phyloP scores from a whole-genome alignment of 2,797 vertebrate species.

The Xiphorhynchus erythropygius region DNA sequence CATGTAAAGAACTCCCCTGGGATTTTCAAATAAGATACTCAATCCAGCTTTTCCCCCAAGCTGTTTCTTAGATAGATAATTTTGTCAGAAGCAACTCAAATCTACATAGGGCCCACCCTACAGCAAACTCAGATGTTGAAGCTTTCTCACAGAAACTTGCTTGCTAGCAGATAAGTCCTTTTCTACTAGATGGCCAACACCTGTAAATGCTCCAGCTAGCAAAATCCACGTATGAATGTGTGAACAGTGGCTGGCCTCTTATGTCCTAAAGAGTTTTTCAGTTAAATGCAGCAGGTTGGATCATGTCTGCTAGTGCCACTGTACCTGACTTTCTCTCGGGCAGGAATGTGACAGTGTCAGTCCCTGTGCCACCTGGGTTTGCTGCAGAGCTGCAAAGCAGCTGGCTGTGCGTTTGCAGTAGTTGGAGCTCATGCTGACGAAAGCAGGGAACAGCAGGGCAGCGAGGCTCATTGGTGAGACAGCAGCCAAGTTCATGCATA shows the following conservation, averaged over 20 bases:
- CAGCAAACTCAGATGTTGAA: not conserved
- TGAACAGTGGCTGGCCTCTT: not conserved
- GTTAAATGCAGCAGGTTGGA: not conserved
- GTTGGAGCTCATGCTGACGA: not conserved
- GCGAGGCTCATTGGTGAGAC: not conserved
- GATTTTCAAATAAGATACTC: not conserved
- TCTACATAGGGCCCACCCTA: not conserved
- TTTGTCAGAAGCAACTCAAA: not conserved
- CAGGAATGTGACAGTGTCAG: not conserved
- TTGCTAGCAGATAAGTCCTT: not conserved
- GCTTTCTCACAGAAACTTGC: not conserved
- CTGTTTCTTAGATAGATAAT: not conserved
- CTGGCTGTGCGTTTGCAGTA: not conserved
- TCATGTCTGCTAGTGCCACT: not conserved
- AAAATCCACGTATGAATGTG: fast-evolving
- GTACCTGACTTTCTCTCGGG: not conserved
- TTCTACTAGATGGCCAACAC: not conserved
- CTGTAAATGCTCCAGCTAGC: not conserved
- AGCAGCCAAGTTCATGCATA: not conserved
- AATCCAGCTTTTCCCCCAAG: not conserved
- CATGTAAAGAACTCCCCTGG: not conserved
- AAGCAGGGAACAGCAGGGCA: not conserved
- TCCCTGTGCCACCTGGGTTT: not conserved
- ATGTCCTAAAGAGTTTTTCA: not conserved
- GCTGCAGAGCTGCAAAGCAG: not conserved